Base-by-base conservation (phyloP, 2,113 vertebrate species). In the Pseudopodoces humilis region DNA sequence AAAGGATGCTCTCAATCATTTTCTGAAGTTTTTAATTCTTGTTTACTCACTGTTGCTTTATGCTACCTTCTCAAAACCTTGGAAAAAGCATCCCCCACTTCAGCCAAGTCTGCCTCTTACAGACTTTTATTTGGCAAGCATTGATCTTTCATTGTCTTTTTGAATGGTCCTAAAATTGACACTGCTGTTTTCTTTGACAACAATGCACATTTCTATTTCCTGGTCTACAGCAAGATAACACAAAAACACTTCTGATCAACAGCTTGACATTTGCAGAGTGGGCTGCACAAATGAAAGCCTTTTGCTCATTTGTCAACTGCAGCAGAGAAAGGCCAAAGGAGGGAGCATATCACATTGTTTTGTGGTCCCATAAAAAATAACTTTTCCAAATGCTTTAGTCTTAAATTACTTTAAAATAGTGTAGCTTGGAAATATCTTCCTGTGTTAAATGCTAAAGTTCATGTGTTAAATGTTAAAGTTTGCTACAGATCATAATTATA, bases 171-270 rank as follows among this genome's bases (percentile, higher is more conserved):
- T 70, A 70, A 86, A 94, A 89, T 71, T 83, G 78, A 90, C 44
- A n/a, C 27, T 80, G 23, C 52, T 78, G 24, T 80, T 91, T 93
- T 68, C 90, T 95, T 94, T 96, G 56, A 94, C 47, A 75, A 81
- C 65, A 94, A 50, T 83, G 24, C 23, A 94, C 59, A 81, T 95
- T 96, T 96, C 63, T 96, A 39, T 60, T 96, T 97, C 37, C 74
- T 90, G 21, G 10, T 88, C 25, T 55, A 87, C 71, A 96, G 64
- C 91, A 71, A 44, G 31, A 27, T 71, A 92, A 76, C 69, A 33
- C 10, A 49, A 93, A 91, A 96, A 47, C 23, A 27, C 71, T 65
- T 65, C 52, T 70, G 22, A 83, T 59, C 74, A 97, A 27, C 37
- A 86, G 23, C 15, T 83, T 95, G 43, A 84, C 87, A 93, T 47